Conservation (phyloP, 1,140 invertebrate species). For the Drosophila sulfurigaster region DNA sequence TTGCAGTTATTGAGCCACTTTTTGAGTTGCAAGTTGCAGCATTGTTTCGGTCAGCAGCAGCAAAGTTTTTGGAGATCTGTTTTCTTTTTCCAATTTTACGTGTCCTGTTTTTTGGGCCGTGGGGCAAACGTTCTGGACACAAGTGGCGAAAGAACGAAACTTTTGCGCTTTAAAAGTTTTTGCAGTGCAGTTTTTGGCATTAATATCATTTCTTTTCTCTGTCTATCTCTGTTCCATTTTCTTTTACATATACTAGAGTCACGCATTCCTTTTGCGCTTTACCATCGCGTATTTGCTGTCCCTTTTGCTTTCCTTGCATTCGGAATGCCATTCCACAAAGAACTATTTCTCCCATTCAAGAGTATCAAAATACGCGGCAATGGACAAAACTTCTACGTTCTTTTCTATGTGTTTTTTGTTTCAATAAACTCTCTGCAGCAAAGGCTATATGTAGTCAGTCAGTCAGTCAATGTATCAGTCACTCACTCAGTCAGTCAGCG, state of each 20-base stretch:
- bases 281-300: slow-evolving; percentile 44
- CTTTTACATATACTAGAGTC: slow-evolving; percentile 31
- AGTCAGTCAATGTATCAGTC: slow-evolving; percentile 17
- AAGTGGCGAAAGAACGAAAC: slow-evolving; percentile 44
- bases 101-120: slow-evolving; percentile 1
- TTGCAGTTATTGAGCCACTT: slow-evolving; percentile 38
- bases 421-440: slow-evolving; percentile 7
- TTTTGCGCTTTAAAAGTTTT: slow-evolving; percentile 63
- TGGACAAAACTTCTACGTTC: slow-evolving; percentile 8
- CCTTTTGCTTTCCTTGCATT: slow-evolving; percentile 34
- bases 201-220: slow-evolving; percentile 66
- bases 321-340: slow-evolving; percentile 65
- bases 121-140: slow-evolving; percentile 25
- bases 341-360: slow-evolving; percentile 58
- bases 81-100: background rate
- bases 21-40: slow-evolving; percentile 22
- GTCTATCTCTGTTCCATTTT: slow-evolving; percentile 26
- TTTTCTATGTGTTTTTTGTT: slow-evolving; percentile 23
- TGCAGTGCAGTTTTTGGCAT: slow-evolving; percentile 50
- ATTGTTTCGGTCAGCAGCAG: background rate
- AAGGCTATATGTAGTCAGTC: background rate
- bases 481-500: slow-evolving; percentile 6
- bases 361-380: slow-evolving; percentile 60
- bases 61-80: slow-evolving; percentile 12
- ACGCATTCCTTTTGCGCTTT: slow-evolving; percentile 47